Base-by-base conservation (phyloP, 2,797 vertebrate genomes). In the Lacerta viridis region DNA sequence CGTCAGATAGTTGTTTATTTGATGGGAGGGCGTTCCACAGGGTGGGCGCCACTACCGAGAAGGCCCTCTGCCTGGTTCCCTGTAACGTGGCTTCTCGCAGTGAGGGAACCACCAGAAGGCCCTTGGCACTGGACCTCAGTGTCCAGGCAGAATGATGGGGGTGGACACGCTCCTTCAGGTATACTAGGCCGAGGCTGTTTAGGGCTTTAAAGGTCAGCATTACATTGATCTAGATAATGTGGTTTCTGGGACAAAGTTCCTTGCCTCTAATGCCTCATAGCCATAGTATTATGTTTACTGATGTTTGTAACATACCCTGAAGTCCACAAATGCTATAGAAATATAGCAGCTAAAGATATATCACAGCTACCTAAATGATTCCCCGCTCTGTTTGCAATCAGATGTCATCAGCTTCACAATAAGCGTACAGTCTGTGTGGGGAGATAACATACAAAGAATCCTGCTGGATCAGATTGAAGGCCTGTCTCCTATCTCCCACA, bases 401-500 rank as follows among this genome's bases (percentile, higher is more conserved):
- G 5, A 23, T 27, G 18, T 33, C 9, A 78, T 46, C 43, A 84
- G n/a, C 50, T 91, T 23, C 46, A 27, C 72, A 90, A 66, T 0
- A 0, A 6, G 17, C 81, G 64, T 2, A 94, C 92, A 89, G 1
- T 20, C 10, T 91, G 80, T 8, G 66, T 83, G 39, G 39, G 77
- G 43, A 17, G 76, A 78, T 25, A 78, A 41, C 43, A 78, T 50
- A 50, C 41, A 39, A 77, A 77, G 5, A 72, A 15, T 72, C 69
- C 15, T 36, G 17, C 69, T 72, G n/a, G 69, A 36, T 72, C 69
- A 72, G 15, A 17, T 33, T n/a, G 33, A 72, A 33, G n/a, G 4
- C 17, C 69, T 72, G 18, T 72, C 17, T 72, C 33, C 13, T 15
- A 18, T 55, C 50, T 55, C 50, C 50, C 50, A 50, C 50, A 55